Evolutionary conservation across 2,888 invertebrate genomes (phyloP), one percentile per base, ranked within the genome.

Genomic region (Xanthia togata): DNA sequence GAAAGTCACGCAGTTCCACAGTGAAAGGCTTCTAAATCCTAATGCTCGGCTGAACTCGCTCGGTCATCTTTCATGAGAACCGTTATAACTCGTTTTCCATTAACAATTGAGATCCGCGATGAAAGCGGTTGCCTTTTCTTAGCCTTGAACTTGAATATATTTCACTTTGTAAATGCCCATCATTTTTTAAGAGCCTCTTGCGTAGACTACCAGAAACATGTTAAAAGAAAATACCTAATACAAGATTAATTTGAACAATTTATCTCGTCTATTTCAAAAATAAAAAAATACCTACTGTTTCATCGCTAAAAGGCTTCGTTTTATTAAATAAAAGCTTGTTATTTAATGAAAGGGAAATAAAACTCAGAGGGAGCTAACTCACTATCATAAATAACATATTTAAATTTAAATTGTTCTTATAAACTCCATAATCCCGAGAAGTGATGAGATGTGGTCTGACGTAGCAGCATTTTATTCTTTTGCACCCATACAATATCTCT

Each of bases 31-130:
- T 76, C 76, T 85, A 69, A 71, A 76, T 69, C 82, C 71, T 82
- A 82, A 76, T 76, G 82, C 64, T 57, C 35, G 70, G 55, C 62
- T 70, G 57, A 82, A 71, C 47, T 23, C 68, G 85, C 69, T 65
- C 71, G 69, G 77, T 85, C 85, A 85, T 82, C 82, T 50, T 71
- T 72, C 70, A 84, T n/a, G 68, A 80, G 67, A 79, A 71, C 83
- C 83, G 47, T 83, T 80, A 63, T 63, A 71, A 62, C 79, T 67
- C 71, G 72, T 79, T 78, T 76, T 47, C 79, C 59, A 79, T 79
- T 83, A 79, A 81, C 84, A 83, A 83, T 80, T 79, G 79, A 80
- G 71, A 78, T 47, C 50, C 31, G 4, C 31, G 14, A 65, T 69
- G 64, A 70, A 83, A 80, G 71, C 70, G 41, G 17, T 63, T 76